Evolutionary conservation across 2,888 invertebrate species (phyloP).

Genomic region (Cantharis lateralis): DNA sequence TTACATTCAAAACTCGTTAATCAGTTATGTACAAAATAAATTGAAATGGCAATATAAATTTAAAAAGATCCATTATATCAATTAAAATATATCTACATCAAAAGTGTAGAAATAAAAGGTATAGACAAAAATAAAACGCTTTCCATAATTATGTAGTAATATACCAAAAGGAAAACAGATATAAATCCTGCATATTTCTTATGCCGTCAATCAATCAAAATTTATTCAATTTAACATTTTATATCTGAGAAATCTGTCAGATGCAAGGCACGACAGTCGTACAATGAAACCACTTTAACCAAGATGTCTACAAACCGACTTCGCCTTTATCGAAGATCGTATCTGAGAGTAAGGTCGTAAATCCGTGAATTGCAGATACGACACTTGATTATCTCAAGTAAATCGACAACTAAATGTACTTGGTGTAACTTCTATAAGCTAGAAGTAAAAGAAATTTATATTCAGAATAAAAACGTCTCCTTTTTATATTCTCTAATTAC

Average conservation of each 20-base stretch:
- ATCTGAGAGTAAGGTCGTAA: conserved; percentile 40
- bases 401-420: conserved; percentile 17
- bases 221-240: conserved; percentile 44
- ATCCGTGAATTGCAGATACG: conserved; percentile 41
- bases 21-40: background rate
- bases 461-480: background rate
- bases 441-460: background rate
- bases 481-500: background rate
- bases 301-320: conserved; percentile 41
- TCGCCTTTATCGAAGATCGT: conserved; percentile 37
- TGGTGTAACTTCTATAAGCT: background rate
- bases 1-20: too few species aligned
- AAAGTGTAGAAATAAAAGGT: background rate
- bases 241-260: conserved; percentile 48
- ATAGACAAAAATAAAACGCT: background rate
- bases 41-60: background rate
- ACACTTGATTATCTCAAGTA: conserved; percentile 38
- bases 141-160: conserved; percentile 15
- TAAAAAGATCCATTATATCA: background rate
- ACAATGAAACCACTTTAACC: conserved; percentile 45
- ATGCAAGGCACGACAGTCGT: conserved; percentile 40
- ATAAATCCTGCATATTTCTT: conserved; percentile 29
- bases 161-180: conserved; percentile 15
- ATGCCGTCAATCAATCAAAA: conserved; percentile 41
- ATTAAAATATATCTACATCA: background rate